Evolutionary conservation across 2,888 invertebrate genomes (phyloP).

Genomic region (Nomada ruficornis): DNA sequence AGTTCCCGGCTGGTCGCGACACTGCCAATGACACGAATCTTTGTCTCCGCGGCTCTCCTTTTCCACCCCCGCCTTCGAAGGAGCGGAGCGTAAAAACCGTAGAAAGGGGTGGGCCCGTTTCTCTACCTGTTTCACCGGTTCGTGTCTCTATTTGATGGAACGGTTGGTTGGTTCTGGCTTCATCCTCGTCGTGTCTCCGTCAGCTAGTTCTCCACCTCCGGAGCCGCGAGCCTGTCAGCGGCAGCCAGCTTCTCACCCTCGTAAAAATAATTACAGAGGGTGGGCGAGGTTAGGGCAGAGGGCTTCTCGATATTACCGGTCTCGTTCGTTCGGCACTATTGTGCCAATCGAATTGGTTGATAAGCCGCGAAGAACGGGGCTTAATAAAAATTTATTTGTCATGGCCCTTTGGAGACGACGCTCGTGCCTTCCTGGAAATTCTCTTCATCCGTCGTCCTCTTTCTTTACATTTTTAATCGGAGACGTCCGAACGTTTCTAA

Average conservation of each 20-base stretch:
- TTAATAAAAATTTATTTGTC: conserved; percentile 83
- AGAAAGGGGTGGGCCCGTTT: conserved; percentile 42
- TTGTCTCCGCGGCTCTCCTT: conserved; percentile 73
- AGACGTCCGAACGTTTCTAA: too few species aligned
- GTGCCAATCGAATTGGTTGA: conserved; percentile 80
- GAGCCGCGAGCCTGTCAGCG: conserved; percentile 75
- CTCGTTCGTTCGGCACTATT: conserved; percentile 72
- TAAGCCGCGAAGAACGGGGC: conserved; percentile 74
- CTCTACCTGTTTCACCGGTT: conserved; percentile 57
- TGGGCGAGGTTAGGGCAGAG: conserved; percentile 31
- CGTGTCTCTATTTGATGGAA: conserved; percentile 57
- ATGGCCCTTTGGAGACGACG: conserved; percentile 56
- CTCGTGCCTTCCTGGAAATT: conserved; percentile 5
- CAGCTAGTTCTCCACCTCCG: conserved; percentile 62
- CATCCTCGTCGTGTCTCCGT: conserved; percentile 65
- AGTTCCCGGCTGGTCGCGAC: conserved; percentile 70
- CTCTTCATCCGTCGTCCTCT: conserved; percentile 18
- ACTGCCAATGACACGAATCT: conserved; percentile 82
- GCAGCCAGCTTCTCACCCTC: conserved; percentile 80
- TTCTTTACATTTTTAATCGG: conserved; percentile 26
- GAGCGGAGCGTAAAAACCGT: conserved; percentile 55
- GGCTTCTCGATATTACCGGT: conserved; percentile 53
- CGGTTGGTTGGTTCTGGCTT: conserved; percentile 53
- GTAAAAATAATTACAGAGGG: conserved; percentile 81
- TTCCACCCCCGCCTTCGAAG: conserved; percentile 53